Conservation (phyloP, 2,113 vertebrate genomes). For the Scophthalmus maximus region DNA sequence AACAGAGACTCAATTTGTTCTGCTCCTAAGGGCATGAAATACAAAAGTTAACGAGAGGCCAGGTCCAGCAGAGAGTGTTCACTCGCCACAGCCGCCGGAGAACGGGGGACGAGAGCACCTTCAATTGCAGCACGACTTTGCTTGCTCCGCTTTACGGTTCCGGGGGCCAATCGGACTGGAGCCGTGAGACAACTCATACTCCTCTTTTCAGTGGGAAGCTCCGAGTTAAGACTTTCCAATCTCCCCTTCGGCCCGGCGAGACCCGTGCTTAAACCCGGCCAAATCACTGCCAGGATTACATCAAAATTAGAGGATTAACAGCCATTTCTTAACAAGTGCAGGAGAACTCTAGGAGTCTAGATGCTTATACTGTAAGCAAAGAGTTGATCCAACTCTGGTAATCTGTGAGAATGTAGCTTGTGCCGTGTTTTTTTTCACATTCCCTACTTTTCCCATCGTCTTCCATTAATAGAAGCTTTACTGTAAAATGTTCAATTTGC, state of each 20-base stretch:
- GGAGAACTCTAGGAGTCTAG: slow-evolving; percentile 15
- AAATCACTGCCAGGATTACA: slow-evolving; percentile 53
- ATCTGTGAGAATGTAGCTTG: neutral
- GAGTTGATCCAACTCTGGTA: neutral
- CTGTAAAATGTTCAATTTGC: neutral
- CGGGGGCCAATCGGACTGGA: slow-evolving; percentile 24
- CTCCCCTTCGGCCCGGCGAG: slow-evolving; percentile 47
- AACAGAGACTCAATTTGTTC: slow-evolving; percentile 75
- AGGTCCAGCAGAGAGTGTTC: slow-evolving; percentile 61
- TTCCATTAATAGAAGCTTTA: no score
- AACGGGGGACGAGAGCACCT: slow-evolving; percentile 57
- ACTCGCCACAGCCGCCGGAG: slow-evolving; percentile 41
- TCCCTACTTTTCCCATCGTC: neutral
- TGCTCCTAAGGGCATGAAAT: slow-evolving; percentile 72
- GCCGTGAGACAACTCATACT: slow-evolving; percentile 5
- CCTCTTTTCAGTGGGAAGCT: slow-evolving; percentile 21
- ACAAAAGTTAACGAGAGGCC: slow-evolving; percentile 74
- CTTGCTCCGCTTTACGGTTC: no score
- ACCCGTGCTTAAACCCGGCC: slow-evolving; percentile 25
- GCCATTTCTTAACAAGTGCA: slow-evolving; percentile 19
- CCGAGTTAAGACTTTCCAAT: slow-evolving; percentile 52
- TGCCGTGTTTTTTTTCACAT: no score
- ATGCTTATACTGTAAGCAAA: slow-evolving; percentile 14
- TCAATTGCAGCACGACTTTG: slow-evolving; percentile 62
- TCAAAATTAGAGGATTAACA: slow-evolving; percentile 62